A percentile compares a stretch with the other conserved stretches of the same genome.
Conservation (phyloP, 2,888 invertebrate species). For the Gnatocerus cornutus region DNA sequence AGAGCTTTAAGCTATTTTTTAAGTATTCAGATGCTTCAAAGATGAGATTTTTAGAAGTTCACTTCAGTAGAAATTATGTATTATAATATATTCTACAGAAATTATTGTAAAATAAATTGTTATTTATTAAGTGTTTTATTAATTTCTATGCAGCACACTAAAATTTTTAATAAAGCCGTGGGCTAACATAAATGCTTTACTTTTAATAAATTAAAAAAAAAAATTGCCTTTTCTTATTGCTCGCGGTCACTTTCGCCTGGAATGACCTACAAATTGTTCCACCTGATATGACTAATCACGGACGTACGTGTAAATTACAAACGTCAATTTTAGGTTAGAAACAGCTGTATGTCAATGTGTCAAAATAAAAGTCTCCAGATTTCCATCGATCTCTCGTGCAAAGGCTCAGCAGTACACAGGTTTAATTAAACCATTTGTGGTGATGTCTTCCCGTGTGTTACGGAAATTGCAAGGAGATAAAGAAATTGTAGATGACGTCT, state of each 20-base stretch:
- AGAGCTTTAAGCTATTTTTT: neutral
- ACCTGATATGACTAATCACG: no score
- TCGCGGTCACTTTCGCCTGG: neutral
- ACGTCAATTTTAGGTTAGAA: slow-evolving; percentile 32
- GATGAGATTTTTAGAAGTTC: neutral
- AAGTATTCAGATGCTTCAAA: neutral
- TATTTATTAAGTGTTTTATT: neutral
- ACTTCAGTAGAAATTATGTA: slow-evolving; percentile 1
- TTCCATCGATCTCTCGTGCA: slow-evolving; percentile 41
- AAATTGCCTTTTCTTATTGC: neutral
- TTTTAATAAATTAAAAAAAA: no score
- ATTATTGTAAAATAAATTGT: slow-evolving; percentile 19
- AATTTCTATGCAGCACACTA: no score
- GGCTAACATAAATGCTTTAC: no score
- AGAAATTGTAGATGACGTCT: slow-evolving; percentile 72
- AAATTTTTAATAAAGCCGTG: no score
- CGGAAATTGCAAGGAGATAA: slow-evolving; percentile 78
- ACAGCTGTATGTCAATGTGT: slow-evolving; percentile 21
- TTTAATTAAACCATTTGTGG: slow-evolving; percentile 8
- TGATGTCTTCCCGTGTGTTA: slow-evolving; percentile 79
- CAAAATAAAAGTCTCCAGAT: slow-evolving; percentile 43
- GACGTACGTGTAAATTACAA: neutral
- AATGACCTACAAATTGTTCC: no score
- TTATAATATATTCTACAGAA: slow-evolving; percentile 10
- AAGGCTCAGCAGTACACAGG: slow-evolving; percentile 10